Percentiles rank a stretch among this genome's conserved stretches.
Conservation (phyloP, 1,140 invertebrate genomes). For the Proctacanthus coquilletti region DNA sequence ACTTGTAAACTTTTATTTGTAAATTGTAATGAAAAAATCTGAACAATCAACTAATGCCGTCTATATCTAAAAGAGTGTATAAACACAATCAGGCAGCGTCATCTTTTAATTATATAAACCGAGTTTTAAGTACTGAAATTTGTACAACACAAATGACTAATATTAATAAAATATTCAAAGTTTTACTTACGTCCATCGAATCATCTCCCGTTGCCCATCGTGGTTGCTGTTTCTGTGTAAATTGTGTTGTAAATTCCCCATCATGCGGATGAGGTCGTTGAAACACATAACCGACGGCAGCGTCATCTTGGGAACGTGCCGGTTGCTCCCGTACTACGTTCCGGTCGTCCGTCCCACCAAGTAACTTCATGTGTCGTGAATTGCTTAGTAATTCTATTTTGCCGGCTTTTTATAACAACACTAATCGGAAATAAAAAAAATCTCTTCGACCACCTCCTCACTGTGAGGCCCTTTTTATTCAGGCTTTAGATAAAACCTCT, state of each 20-base stretch:
- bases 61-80: no score
- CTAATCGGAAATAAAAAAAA: no score
- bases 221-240: slow-evolving; percentile 24
- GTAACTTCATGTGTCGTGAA: slow-evolving; percentile 29
- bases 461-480: no score
- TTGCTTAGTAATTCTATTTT: slow-evolving; percentile 30
- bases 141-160: background rate
- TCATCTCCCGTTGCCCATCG: slow-evolving; percentile 27
- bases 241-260: slow-evolving; percentile 25
- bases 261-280: slow-evolving; percentile 21
- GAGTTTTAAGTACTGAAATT: background rate
- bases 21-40: no score
- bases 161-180: background rate
- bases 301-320: slow-evolving; percentile 12
- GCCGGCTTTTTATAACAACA: slow-evolving; percentile 23
- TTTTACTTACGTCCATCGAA: slow-evolving; percentile 29
- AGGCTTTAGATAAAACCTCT: no score
- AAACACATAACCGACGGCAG: slow-evolving; percentile 25
- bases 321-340: slow-evolving; percentile 19
- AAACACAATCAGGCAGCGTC: no score
- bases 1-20: background rate
- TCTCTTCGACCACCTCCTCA: no score
- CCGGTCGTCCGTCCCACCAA: slow-evolving; percentile 25
- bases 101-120: background rate
- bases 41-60: no score